Conservation (phyloP, 1,140 invertebrate species). For the Drosophila nigromelanica region DNA sequence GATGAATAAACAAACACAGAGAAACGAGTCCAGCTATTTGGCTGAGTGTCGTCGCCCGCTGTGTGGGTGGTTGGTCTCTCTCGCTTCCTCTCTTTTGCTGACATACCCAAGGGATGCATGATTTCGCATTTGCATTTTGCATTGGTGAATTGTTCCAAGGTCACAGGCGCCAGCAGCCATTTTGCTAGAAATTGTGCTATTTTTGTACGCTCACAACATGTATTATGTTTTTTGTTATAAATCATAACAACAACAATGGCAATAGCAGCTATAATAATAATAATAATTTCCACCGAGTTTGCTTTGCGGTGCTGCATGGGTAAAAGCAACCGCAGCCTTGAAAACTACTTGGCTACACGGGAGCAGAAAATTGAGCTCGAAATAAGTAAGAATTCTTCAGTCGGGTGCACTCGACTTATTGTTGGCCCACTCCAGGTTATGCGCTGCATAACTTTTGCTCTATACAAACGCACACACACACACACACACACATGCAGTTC, state of each 20-base stretch:
- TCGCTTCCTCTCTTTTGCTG: background rate
- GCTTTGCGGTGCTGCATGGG: background rate
- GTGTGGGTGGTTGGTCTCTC: background rate
- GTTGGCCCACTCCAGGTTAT: no score
- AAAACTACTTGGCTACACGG: constrained; percentile 3
- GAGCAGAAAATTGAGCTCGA: background rate
- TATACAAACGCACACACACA: background rate
- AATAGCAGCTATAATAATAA: constrained; percentile 8
- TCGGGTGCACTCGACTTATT: no score
- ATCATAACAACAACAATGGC: background rate
- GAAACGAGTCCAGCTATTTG: background rate
- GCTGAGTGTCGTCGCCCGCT: background rate
- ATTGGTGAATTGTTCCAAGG: constrained; percentile 11
- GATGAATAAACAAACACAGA: background rate
- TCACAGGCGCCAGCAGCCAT: constrained; percentile 1
- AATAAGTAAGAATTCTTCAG: background rate
- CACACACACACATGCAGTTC: no score
- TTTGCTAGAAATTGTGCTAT: background rate
- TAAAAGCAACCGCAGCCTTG: constrained; percentile 24
- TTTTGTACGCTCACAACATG: background rate
- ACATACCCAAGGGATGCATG: background rate
- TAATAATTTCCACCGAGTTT: constrained; percentile 14
- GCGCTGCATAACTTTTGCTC: no score
- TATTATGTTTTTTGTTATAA: no score
- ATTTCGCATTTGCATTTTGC: background rate